phyloP scores from a whole-genome alignment of 2,888 invertebrate species.

The Drosophila pseudotalamancana region DNA sequence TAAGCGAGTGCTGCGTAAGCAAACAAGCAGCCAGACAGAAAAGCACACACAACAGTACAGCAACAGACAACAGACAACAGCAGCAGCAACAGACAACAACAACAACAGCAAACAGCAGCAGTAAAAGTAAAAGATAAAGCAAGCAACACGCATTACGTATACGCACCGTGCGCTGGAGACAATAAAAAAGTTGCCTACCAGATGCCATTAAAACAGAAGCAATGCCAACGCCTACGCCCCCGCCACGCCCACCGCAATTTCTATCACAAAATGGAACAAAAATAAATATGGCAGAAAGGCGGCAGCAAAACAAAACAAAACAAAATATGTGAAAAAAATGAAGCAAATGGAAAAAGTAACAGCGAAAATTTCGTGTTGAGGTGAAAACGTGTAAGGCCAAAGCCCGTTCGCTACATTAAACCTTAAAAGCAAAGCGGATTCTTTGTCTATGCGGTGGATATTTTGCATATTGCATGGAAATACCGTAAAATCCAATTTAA shows the following conservation, averaged over 20 bases:
- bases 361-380: constrained; percentile 23
- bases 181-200: constrained; percentile 56
- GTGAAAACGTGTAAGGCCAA: constrained; percentile 56
- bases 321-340: constrained; percentile 10
- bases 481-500: constrained; percentile 70
- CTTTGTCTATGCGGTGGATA: constrained; percentile 17
- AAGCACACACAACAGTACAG: constrained; percentile 5
- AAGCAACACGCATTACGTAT: constrained; percentile 60
- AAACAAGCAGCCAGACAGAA: constrained; percentile 33
- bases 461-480: constrained; percentile 61
- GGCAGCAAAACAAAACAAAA: constrained; percentile 23
- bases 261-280: constrained; percentile 18
- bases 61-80: too few relatives aligned
- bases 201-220: constrained; percentile 69
- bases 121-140: background rate
- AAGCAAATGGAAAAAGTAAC: too few relatives aligned
- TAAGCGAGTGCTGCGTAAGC: constrained; percentile 60
- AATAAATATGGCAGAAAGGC: constrained; percentile 3
- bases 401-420: constrained; percentile 36
- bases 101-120: background rate
- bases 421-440: constrained; percentile 12
- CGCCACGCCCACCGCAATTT: constrained; percentile 45
- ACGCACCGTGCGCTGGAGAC: constrained; percentile 59
- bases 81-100: background rate
- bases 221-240: constrained; percentile 50